phyloP scores from a whole-genome alignment of 2,113 vertebrate species.

The Eubucco bourcierii region DNA sequence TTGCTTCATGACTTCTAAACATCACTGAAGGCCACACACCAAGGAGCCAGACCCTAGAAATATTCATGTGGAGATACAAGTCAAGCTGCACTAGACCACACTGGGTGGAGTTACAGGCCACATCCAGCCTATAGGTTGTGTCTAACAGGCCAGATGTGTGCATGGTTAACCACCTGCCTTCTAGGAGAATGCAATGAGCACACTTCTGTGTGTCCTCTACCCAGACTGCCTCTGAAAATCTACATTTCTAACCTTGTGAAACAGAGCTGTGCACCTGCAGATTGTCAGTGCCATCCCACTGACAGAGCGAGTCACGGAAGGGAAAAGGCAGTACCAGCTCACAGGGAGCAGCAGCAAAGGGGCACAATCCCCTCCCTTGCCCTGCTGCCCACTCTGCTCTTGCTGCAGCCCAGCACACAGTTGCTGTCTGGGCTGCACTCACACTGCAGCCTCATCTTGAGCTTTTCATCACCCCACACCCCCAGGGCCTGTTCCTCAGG shows the following conservation, averaged over 20 bases:
- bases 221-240: neutral
- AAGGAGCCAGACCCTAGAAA: neutral
- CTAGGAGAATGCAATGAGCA: neutral
- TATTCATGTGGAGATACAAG: neutral
- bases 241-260: neutral
- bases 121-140: neutral
- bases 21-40: neutral
- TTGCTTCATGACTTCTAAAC: neutral
- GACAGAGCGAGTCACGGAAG: no score
- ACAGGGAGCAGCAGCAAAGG: neutral
- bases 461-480: no score
- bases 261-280: neutral
- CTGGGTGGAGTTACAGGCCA: neutral
- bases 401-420: no score
- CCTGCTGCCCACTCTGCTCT: no score
- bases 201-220: neutral
- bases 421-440: no score
- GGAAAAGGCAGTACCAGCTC: neutral
- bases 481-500: no score
- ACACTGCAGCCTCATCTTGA: no score
- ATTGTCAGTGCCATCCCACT: neutral
- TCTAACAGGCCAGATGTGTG: conserved; percentile 14
- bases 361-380: no score
- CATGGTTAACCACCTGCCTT: conserved; percentile 17
- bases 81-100: neutral